phyloP scores from a whole-genome alignment of 2,797 vertebrate species.

The Lerista edwardsae region DNA sequence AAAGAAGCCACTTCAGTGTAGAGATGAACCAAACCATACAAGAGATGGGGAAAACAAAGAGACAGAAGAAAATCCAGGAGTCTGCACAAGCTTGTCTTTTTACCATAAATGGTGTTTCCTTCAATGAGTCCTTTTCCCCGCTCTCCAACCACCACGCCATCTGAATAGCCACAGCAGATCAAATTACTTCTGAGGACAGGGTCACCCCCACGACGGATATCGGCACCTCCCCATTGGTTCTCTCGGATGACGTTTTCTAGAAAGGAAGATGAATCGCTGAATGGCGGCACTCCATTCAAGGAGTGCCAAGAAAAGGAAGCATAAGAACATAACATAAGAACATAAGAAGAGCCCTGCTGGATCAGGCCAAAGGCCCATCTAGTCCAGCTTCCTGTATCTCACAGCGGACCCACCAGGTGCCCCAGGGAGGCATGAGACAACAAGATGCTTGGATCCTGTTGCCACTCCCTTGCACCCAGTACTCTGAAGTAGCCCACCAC shows the following conservation, averaged over 20 bases:
- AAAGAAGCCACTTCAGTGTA: background rate
- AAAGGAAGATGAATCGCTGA: background rate
- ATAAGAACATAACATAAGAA: no score
- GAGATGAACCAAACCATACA: no score
- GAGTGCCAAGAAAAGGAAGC: background rate
- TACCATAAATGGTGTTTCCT: slow-evolving; percentile 91
- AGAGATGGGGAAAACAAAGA: fast-evolving
- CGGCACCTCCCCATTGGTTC: slow-evolving; percentile 92
- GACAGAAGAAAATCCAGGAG: fast-evolving
- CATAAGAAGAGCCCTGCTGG: no score
- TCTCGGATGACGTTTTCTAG: slow-evolving; percentile 90
- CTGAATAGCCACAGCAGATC: slow-evolving; percentile 90
- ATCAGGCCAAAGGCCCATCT: no score
- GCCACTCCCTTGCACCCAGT: no score
- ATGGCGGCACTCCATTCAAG: background rate
- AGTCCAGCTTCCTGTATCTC: no score
- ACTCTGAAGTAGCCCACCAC: no score
- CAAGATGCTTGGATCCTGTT: no score
- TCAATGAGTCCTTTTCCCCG: slow-evolving; percentile 89
- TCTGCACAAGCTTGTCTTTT: slow-evolving; percentile 25
- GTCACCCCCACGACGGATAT: slow-evolving; percentile 89
- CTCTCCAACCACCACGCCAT: slow-evolving; percentile 90
- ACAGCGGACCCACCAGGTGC: no score
- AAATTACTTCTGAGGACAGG: slow-evolving; percentile 89
- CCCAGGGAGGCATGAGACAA: no score